Conservation (phyloP, 2,113 vertebrate genomes). For the Ardeotis arabs region DNA sequence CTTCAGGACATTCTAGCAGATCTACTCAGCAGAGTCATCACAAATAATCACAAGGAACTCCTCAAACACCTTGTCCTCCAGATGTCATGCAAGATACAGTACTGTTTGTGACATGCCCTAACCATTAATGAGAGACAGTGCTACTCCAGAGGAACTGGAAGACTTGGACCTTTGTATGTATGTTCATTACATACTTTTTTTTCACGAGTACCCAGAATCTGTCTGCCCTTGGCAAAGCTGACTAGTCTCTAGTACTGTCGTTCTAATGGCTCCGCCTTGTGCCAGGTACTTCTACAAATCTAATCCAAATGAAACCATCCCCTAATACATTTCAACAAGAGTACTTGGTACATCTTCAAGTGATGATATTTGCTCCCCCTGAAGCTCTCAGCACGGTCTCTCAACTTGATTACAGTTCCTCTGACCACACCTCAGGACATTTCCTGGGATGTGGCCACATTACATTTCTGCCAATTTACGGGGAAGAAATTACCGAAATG, state of each 20-base stretch:
- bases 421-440: background rate
- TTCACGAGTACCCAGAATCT: fast-evolving
- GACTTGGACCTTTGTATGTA: background rate
- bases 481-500: background rate
- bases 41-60: background rate
- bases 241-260: background rate
- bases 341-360: background rate
- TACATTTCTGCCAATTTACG: background rate
- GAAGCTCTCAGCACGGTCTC: background rate
- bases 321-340: background rate
- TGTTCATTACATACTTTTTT: background rate
- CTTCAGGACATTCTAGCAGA: background rate
- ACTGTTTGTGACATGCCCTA: background rate
- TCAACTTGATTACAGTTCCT: background rate
- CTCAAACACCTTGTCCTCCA: background rate
- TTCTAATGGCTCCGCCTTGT: background rate
- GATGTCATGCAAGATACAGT: background rate
- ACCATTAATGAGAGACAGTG: background rate
- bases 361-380: background rate
- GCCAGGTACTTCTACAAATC: background rate
- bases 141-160: background rate
- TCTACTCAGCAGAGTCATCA: background rate
- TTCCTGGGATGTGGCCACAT: background rate
- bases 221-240: background rate
- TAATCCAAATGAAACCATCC: background rate